Evolutionary conservation across 2,888 invertebrate species (phyloP), one percentile per base, ranked within the genome.

Genomic region (Yponomeuta cagnagella): DNA sequence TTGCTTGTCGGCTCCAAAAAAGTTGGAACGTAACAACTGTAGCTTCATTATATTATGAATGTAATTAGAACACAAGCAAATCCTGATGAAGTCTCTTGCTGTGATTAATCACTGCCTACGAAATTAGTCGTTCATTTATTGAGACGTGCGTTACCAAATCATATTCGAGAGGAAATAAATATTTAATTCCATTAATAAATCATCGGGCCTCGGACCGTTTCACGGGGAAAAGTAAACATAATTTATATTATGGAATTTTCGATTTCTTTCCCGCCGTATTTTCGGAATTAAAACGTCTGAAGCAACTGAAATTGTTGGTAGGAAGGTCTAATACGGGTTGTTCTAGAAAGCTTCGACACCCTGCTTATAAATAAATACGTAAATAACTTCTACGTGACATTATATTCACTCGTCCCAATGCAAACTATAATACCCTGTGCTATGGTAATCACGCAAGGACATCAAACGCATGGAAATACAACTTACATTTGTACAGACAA

Each of bases 131-230:
- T 58, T 58, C 52, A 58, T 58, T 43, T 58, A 58, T 58, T 15
- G 52, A 58, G 52, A 12, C 15, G 52, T 58, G 52, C 15, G 52
- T 58, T 43, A 58, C 15, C 12, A 58, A 58, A 58, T 58, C 52
- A 58, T 58, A 58, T 58, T 58, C 52, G 52, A 58, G 52, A 58
- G 15, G 52, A 15, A 43, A 58, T 5, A 58, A 58, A 58, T 58
- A 58, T 58, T 58, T 15, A 58, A 58, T 58, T 58, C 52, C 52
- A 15, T 58, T 58, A 58, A 58, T 58, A 58, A 58, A 58, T 58
- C 52, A 58, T 58, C 15, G 52, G 52, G 52, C 12, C 15, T 5
- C 15, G 15, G 15, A 15, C 15, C 52, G 52, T 15, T 15, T 58
- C 15, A 58, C 52, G 52, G 52, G 52, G 2, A 12, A 58, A 58